Percentiles rank a stretch among this genome's conserved stretches.
These are phyloP conservation scores for Pseudococcus viburni DNA, from an alignment of 2,888 invertebrate species.

Conservation along the genomic window DNA sequence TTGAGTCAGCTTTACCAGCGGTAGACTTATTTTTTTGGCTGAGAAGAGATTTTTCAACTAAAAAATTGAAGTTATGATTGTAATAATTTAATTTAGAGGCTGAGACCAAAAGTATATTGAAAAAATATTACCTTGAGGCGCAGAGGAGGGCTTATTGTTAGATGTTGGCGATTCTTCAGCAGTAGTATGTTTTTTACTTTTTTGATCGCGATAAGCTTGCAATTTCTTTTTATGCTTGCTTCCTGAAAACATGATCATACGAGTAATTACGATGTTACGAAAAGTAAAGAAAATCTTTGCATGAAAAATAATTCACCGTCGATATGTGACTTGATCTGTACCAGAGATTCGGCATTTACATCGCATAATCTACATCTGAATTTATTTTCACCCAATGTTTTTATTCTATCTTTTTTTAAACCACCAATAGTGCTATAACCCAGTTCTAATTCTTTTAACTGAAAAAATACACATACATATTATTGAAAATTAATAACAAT, in stretches of 20 bases:
- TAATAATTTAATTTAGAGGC: not conserved
- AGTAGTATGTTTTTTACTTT: not conserved
- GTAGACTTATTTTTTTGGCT: not conserved
- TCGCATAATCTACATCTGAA: slow-evolving; percentile 9
- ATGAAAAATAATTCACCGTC: not conserved
- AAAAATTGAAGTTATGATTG: not conserved
- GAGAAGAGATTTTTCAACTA: not conserved
- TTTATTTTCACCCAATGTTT: slow-evolving; percentile 26
- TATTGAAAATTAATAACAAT: not conserved
- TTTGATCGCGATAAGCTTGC: not conserved
- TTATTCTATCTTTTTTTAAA: not conserved
- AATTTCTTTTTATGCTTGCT: slow-evolving; percentile 22
- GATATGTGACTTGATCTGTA: slow-evolving; percentile 26
- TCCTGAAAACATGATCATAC: not conserved
- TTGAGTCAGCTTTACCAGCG: not conserved
- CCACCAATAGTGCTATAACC: not conserved
- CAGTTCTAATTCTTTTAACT: not conserved
- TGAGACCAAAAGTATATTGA: not conserved
- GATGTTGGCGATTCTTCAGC: not conserved
- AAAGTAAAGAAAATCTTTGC: not conserved
- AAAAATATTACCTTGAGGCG: not conserved
- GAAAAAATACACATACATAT: not conserved
- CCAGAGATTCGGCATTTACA: not conserved
- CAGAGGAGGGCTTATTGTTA: not conserved
- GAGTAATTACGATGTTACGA: not conserved